Evolutionary conservation across 2,113 vertebrate genomes (phyloP), one percentile per base, ranked within the genome.

Genomic region (Pelmatolapia mariae): DNA sequence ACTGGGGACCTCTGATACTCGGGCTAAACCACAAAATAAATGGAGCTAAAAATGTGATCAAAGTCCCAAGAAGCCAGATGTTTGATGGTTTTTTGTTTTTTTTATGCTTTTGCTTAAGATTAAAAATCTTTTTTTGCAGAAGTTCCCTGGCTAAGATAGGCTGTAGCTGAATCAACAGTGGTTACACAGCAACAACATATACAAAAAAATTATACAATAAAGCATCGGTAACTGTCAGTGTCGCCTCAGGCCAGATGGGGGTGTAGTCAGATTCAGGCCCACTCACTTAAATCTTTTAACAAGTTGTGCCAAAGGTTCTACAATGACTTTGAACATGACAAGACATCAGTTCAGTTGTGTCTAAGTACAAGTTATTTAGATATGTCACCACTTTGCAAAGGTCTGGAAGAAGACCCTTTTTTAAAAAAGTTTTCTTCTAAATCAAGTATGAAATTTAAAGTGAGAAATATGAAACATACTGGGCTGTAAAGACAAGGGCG

Each of bases 201-300:
- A 61, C 16, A 33, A 5, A 45, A 26, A 10, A 73, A 10, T 3
- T 26, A 43, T 26, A 45, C n/a, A 71, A 40, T 45, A 71, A 71
- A 45, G 13, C 12, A 71, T 43, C 5, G 8, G 12, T 73, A 26
- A 45, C 38, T 73, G 38, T 26, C 38, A 73, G 66, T 43, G 66
- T 73, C 5, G 2, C 22, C 66, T 71, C 38, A 43, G 13, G 66
- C 66, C 66, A 73, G 38, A 73, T 43, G 22, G 66, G n/a, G 13
- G 33, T 66, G 66, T 43, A 26, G 66, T 40, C 26, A 45, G 12
- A n/a, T 26, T 71, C 66, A 71, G n/a, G 66, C 36, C 36, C 38
- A 68, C 63, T 68, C 63, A 40, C 63, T 68, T 68, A 22, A 68
- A 40, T 68, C 63, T 40, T 68, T 68, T 68, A 22, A 66, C 33